These are phyloP conservation scores for Eristalis arbustorum DNA, from an alignment of 2,888 invertebrate genomes.

Conservation along the genomic window DNA sequence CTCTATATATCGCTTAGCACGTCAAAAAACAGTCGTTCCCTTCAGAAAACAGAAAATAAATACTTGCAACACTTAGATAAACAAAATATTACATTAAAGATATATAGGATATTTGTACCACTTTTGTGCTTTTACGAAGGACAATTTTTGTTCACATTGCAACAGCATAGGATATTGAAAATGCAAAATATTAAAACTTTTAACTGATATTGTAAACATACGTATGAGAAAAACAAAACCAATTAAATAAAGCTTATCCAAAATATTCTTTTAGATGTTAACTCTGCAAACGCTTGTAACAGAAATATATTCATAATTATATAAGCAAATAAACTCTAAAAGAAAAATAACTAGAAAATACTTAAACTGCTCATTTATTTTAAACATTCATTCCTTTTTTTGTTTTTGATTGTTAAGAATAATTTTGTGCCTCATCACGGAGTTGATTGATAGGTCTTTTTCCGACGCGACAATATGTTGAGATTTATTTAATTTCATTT, in stretches of 20 bases:
- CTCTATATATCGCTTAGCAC: not conserved
- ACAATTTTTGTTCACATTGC: not conserved
- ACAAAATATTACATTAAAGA: not conserved
- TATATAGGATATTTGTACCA: constrained; percentile 10
- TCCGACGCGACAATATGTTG: not conserved
- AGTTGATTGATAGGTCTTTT: constrained; percentile 24
- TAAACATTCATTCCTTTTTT: constrained; percentile 15
- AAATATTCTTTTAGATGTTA: constrained; percentile 11
- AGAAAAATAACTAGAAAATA: constrained; percentile 37
- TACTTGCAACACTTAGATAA: not conserved
- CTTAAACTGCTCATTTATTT: not conserved
- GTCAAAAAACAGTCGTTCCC: not conserved
- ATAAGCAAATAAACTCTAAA: constrained; percentile 36
- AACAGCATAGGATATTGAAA: not conserved
- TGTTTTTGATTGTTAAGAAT: constrained; percentile 54
- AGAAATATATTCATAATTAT: constrained; percentile 33
- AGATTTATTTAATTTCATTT: constrained; percentile 15
- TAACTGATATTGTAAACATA: not conserved
- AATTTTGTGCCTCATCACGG: constrained; percentile 72
- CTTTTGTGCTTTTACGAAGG: not conserved
- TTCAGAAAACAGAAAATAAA: not conserved
- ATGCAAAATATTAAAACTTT: not conserved
- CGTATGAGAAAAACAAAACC: not conserved
- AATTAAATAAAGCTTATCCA: not conserved
- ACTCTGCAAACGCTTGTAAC: constrained; percentile 36